Conservation (phyloP, 2,888 invertebrate species). For the Spicauda simplicius region DNA sequence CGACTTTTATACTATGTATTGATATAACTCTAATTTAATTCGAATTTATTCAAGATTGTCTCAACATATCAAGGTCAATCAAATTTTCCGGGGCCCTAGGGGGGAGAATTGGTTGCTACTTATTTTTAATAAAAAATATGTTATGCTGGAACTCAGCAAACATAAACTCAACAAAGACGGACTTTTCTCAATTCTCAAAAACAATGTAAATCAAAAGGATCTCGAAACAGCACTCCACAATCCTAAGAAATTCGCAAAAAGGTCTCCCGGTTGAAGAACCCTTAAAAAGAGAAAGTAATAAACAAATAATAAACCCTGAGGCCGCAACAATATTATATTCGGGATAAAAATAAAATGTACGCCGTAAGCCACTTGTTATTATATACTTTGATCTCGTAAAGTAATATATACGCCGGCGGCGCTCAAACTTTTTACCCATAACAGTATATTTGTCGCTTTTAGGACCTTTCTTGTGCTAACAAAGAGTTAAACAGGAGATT, state of each 20-base stretch:
- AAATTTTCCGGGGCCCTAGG: too few relatives aligned
- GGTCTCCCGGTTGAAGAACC: background rate
- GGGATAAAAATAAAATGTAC: slow-evolving; percentile 27
- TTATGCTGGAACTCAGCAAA: background rate
- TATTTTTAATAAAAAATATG: too few relatives aligned
- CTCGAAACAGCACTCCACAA: background rate
- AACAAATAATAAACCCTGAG: slow-evolving; percentile 19
- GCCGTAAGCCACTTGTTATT: slow-evolving; percentile 19
- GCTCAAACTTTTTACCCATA: slow-evolving; percentile 26
- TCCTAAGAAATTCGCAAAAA: slow-evolving; percentile 9
- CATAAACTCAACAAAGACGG: background rate
- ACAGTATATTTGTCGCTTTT: slow-evolving; percentile 19
- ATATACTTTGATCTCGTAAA: slow-evolving; percentile 25
- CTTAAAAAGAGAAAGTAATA: slow-evolving; percentile 21
- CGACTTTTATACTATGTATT: too few relatives aligned
- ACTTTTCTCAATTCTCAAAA: background rate
- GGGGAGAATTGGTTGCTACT: too few relatives aligned
- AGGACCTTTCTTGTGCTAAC: slow-evolving; percentile 15
- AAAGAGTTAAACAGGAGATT: slow-evolving; percentile 4
- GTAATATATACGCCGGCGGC: slow-evolving; percentile 16
- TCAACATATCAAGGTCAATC: too few relatives aligned
- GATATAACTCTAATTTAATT: too few relatives aligned
- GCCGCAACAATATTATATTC: slow-evolving; percentile 19
- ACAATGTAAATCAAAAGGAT: slow-evolving; percentile 17
- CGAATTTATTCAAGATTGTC: too few relatives aligned